Base-by-base conservation (phyloP, 2,113 vertebrate genomes). In the Grammomys surdaster region DNA sequence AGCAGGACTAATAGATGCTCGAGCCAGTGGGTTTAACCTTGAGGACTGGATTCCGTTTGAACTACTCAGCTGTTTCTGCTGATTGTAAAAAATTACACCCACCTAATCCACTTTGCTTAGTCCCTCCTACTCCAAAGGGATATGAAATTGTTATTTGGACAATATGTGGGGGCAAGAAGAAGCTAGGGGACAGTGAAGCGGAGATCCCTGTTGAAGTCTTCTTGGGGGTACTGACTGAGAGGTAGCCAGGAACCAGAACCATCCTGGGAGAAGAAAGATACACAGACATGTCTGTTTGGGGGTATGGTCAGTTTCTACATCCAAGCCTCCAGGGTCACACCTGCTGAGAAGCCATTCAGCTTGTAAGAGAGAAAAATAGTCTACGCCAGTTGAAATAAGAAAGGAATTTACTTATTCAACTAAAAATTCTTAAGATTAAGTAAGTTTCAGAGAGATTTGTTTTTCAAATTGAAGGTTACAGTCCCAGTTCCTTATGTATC, bases 71-170 rank as follows among this genome's bases (percentile, higher is more conserved):
- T 43, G 97, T 97, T 97, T 97, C 92, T 95, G 94, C 88, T 98
- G 93, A 89, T 96, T 97, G 95, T 97, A 96, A 98, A 96, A 97
- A 97, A 97, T 93, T 73, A 70, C 82, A 67, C 95, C 65, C 43
- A 16, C 2, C 12, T 95, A 72, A 54, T 90, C 17, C 78, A 93
- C 77, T 72, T 94, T 58, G 90, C 58, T 46, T 86, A 67, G 40
- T n/a, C 36, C 78, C 9, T 58, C 43, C 56, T 86, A 69, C 24
- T 28, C 46, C 80, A 80, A 46, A 56, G 54, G 92, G 56, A 91
- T 78, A 84, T 12, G 1, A 54, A 92, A 81, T 89, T 88, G 60
- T 95, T 95, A 76, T 96, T 69, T 91, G 63, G 70, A 88, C 77
- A 95, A 17, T 65, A 40, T 26, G 63, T 58, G 48, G 26, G 58